These are phyloP conservation scores for Patagioenas fasciata DNA, from an alignment of 2,113 vertebrate species.

Conservation along the genomic window DNA sequence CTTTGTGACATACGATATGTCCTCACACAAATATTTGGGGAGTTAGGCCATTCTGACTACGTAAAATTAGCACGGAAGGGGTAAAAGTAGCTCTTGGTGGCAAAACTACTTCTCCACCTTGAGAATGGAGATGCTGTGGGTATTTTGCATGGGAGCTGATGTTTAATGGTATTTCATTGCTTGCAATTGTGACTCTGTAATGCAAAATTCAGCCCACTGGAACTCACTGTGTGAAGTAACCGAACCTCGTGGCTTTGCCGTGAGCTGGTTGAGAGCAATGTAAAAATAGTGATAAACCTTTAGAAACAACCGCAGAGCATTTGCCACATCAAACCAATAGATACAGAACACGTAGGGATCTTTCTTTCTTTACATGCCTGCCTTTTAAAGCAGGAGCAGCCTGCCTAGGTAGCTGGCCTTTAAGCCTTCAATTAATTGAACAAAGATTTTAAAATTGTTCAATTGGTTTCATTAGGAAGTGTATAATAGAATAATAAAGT, in stretches of 20 bases:
- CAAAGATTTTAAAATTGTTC: conserved; percentile 85
- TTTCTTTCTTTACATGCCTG: not conserved
- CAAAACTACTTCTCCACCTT: not conserved
- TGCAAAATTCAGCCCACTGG: not conserved
- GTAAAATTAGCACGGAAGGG: not conserved
- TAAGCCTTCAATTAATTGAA: conserved; percentile 84
- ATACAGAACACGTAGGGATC: conserved; percentile 4
- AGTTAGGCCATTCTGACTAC: not conserved
- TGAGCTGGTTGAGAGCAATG: conserved; percentile 17
- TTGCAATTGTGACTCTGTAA: not conserved
- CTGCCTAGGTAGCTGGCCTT: conserved; percentile 79
- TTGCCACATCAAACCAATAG: conserved; percentile 53
- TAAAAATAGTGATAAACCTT: conserved; percentile 37
- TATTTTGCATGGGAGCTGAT: rapidly evolving
- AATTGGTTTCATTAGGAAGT: conserved; percentile 89
- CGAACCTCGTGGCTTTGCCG: not conserved
- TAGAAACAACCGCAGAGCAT: conserved; percentile 31
- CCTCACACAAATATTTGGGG: not conserved
- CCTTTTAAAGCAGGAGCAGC: conserved; percentile 63
- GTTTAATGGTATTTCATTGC: not conserved
- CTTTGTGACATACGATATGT: not conserved
- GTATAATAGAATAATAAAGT: conserved; percentile 90
- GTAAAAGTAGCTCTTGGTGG: not conserved
- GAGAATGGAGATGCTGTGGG: not conserved
- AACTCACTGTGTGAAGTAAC: not conserved